Conservation (phyloP, 2,113 vertebrate species). For the Todiramphus saurophagus region DNA sequence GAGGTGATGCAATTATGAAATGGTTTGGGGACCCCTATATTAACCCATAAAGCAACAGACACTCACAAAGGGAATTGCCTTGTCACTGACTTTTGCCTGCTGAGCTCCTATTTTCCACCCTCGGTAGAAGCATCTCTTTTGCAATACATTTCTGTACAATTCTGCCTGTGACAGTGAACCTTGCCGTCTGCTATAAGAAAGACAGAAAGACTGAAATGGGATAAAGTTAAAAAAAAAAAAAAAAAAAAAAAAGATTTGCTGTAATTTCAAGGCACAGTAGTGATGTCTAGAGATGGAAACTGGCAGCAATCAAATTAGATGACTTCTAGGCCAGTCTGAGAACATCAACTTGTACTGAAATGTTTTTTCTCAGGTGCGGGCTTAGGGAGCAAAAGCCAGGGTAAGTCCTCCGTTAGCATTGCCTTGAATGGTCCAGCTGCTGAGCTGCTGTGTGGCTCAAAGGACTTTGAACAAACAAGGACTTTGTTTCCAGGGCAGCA, state of each 20-base stretch:
- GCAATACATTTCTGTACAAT: background rate
- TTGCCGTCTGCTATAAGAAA: background rate
- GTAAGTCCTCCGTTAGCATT: background rate
- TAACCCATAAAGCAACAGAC: conserved; percentile 40
- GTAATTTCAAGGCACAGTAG: background rate
- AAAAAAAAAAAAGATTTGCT: background rate
- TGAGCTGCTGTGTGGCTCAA: background rate
- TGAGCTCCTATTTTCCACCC: background rate
- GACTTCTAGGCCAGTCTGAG: background rate
- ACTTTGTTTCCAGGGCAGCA: background rate
- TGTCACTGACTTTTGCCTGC: conserved; percentile 51
- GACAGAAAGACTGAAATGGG: background rate
- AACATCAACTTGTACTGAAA: background rate
- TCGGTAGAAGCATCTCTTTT: background rate
- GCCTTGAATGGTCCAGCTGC: background rate
- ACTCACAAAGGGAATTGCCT: conserved; percentile 15
- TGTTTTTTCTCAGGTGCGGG: background rate
- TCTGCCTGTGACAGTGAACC: background rate
- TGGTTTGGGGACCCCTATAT: conserved; percentile 31
- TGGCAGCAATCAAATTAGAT: background rate
- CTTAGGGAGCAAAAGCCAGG: background rate
- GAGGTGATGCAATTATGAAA: conserved; percentile 48
- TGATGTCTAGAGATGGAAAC: background rate
- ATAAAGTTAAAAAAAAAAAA: background rate
- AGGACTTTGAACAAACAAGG: background rate